These are phyloP conservation scores for Corvus moneduloides DNA, from an alignment of 2,113 vertebrate genomes.

Conservation along the genomic window DNA sequence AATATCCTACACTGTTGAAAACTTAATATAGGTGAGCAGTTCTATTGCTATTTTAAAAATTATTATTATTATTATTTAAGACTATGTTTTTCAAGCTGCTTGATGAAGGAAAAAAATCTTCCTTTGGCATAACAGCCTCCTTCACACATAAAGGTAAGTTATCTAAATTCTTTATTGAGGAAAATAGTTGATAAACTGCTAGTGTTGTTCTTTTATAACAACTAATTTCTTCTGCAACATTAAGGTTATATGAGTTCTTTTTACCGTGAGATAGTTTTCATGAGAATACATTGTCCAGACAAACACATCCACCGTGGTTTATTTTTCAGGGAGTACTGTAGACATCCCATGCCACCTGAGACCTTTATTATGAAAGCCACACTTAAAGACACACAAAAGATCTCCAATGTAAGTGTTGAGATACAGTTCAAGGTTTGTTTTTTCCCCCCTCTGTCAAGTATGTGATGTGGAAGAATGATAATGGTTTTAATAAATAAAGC, in stretches of 20 bases:
- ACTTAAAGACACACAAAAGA: background rate
- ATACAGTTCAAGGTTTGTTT: background rate
- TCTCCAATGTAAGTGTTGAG: background rate
- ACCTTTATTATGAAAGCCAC: conserved; percentile 16
- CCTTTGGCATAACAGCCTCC: background rate
- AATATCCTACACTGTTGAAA: background rate
- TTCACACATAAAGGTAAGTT: background rate
- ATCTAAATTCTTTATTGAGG: background rate
- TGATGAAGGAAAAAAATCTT: background rate
- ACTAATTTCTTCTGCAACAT: background rate
- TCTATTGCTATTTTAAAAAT: background rate
- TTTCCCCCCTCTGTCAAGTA: background rate
- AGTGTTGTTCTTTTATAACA: background rate
- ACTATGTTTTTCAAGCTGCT: background rate
- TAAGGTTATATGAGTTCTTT: background rate
- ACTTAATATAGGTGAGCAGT: background rate
- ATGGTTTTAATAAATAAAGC: conserved; percentile 71
- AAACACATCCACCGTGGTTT: background rate
- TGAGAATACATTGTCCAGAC: background rate
- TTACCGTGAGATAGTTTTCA: background rate
- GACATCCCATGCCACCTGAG: background rate
- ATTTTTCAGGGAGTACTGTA: background rate
- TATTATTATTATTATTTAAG: background rate
- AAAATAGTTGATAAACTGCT: background rate
- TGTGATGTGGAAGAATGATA: background rate